Evolutionary conservation across 2,113 vertebrate genomes (phyloP), one percentile per base, ranked within the genome.

Genomic region (Hydrochoerus hydrochaeris): DNA sequence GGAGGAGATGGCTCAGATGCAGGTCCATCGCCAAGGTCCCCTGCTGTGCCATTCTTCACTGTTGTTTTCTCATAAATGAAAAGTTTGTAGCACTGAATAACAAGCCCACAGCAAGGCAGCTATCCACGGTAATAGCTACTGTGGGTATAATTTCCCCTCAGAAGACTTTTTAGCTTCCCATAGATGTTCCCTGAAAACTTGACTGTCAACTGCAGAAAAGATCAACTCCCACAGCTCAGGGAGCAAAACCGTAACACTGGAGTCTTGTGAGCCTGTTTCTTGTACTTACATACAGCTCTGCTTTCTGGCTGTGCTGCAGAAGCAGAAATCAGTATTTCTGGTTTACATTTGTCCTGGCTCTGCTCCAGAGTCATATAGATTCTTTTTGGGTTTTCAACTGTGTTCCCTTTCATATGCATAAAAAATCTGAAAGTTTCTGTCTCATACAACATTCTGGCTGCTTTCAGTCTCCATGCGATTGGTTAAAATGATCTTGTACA

Each of bases 121-220:
- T 52, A 3, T 54, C 44, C 30, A 60, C 2, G 49, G 41, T 22
- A 44, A 44, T 63, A 88, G 81, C 26, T 16, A 7, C 44, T 52
- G 49, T 1, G 24, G 85, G 30, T 49, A 54, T 73, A 32, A 57
- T 84, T 95, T 89, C 60, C 65, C 85, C 62, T 44, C 88, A 46
- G 49, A 88, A 92, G 84, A 86, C 17, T 13, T 82, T 94, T 95
- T 38, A 88, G 54, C 83, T 96, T 95, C 67, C 90, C 54, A 57
- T 22, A 78, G 82, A 95, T 0, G 14, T 95, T 94, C 65, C 49
- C 60, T 63, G 46, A 54, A 54, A 92, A 95, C 38, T 52, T 85
- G 65, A 82, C 32, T 60, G 63, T 91, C 82, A 41, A 1, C 95
- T 92, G 86, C 58, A 85, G 77, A 24, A 93, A 89, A 95, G 69